Base-by-base conservation (phyloP, 2,888 invertebrate genomes). In the Anagyrus pseudococci region DNA sequence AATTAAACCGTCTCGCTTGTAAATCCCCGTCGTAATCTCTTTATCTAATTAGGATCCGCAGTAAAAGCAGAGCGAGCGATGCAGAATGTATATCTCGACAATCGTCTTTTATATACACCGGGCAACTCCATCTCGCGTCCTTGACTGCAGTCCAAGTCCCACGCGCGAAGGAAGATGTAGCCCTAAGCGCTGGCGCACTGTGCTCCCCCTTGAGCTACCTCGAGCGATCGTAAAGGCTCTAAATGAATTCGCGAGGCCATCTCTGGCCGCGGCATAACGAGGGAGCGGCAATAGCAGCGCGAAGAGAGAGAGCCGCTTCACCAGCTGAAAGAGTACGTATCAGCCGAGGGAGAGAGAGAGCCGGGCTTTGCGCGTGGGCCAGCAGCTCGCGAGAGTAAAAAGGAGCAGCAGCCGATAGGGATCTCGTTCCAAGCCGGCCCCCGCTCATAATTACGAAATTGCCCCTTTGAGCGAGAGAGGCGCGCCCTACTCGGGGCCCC, bases 381-480 rank as follows among this genome's bases (percentile, higher is more conserved):
- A n/a, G 33, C 33, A 37, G 33, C 15, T 37, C 33, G 8, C 8
- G 33, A 15, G 33, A 37, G 3, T 37, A 37, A 4, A 37, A 15
- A 37, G 8, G 29, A 29, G 29, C 29, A 29, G n/a, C 10, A 29
- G 29, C 64, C 70, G 75, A 76, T 76, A 75, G 69, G 73, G 29
- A 10, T 76, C 76, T 76, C 76, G 75, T 76, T 75, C 75, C 75
- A 73, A 72, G 74, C 67, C 17, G 23, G 72, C 68, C 57, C 67
- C 67, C 74, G 74, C 71, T 75, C 76, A 74, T 78, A 78, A 79
- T 79, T 78, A 77, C 78, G 73, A 78, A 78, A 79, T 79, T 79
- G 74, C 77, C 77, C 78, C 75, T 77, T 64, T 59, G 56, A 59
- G 44, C 44, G 53, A 23, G 44, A 25, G 44, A 57, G n/a, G n/a